Base-by-base conservation (phyloP, 1,140 invertebrate species). In the Orussus abietinus region DNA sequence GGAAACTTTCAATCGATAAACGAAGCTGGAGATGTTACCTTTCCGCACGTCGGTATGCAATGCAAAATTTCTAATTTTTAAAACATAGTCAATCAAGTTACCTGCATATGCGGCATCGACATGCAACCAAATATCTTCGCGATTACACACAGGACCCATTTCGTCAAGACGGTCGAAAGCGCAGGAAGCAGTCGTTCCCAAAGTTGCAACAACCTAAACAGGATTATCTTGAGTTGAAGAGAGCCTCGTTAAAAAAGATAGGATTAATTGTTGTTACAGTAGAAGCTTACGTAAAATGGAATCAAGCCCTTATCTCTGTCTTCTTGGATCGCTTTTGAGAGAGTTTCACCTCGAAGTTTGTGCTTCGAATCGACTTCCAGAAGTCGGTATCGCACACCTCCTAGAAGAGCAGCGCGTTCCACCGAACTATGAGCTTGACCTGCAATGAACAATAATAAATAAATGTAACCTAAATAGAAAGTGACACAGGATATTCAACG, bases 21-120 rank as follows among this genome's bases (percentile, higher is more conserved):
- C n/a, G n/a, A n/a, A n/a, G n/a, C n/a, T n/a, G n/a, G n/a, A n/a
- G n/a, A n/a, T n/a, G n/a, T n/a, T n/a, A n/a, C n/a, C n/a, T n/a
- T n/a, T n/a, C n/a, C n/a, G n/a, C n/a, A n/a, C n/a, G n/a, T n/a
- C n/a, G n/a, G n/a, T n/a, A n/a, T n/a, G n/a, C n/a, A n/a, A n/a
- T n/a, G n/a, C n/a, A n/a, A n/a, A n/a, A n/a, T n/a, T n/a, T n/a
- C n/a, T n/a, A n/a, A n/a, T n/a, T n/a, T n/a, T n/a, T n/a, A n/a
- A n/a, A n/a, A n/a, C n/a, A n/a, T n/a, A n/a, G n/a, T n/a, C n/a
- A n/a, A n/a, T n/a, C n/a, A n/a, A n/a, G n/a, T 36, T 55, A 76
- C 83, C 85, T 1, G 92, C 93, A 64, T 98, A 98, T 1, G 94
- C 93, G 1, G 92, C 93, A 65, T 98, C 94, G 1, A 98, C 81